Conservation (phyloP, 2,113 vertebrate species). For the Psettodes erumei region DNA sequence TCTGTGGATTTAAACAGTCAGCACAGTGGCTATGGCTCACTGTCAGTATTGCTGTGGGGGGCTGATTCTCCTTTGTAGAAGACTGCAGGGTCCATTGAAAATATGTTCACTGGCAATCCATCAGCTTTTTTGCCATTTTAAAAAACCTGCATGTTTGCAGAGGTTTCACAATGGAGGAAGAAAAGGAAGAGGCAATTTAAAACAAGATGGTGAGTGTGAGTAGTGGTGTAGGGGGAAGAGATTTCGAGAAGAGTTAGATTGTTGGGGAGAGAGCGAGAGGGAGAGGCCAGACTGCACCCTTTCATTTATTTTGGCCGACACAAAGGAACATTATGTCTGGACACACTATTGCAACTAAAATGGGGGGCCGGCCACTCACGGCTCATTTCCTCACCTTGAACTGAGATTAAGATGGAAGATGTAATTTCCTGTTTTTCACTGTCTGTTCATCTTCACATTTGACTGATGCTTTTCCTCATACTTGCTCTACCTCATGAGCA, state of each 20-base stretch:
- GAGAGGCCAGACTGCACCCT: slow-evolving; percentile 8
- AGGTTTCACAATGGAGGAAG: too few relatives aligned
- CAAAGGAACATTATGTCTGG: slow-evolving; percentile 43
- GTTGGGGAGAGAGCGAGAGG: not conserved
- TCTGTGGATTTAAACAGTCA: too few relatives aligned
- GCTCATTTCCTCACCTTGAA: not conserved
- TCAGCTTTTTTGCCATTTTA: too few relatives aligned
- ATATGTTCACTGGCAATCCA: too few relatives aligned
- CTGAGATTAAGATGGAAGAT: not conserved
- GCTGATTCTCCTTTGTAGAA: too few relatives aligned
- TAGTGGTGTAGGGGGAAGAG: not conserved
- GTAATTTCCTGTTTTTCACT: too few relatives aligned
- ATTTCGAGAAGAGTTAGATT: not conserved
- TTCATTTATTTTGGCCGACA: slow-evolving; percentile 47
- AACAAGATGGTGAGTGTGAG: slow-evolving; percentile 11
- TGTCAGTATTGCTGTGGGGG: too few relatives aligned
- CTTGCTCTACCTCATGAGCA: too few relatives aligned
- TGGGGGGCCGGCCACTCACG: not conserved
- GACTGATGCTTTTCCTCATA: not conserved
- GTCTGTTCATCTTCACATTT: not conserved
- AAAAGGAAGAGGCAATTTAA: slow-evolving; percentile 31
- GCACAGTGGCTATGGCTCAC: too few relatives aligned
- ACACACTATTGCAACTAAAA: slow-evolving; percentile 17
- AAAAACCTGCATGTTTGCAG: too few relatives aligned
- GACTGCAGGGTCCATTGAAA: too few relatives aligned